Evolutionary conservation across 2,113 vertebrate genomes (phyloP).

Genomic region (Columbina picui): DNA sequence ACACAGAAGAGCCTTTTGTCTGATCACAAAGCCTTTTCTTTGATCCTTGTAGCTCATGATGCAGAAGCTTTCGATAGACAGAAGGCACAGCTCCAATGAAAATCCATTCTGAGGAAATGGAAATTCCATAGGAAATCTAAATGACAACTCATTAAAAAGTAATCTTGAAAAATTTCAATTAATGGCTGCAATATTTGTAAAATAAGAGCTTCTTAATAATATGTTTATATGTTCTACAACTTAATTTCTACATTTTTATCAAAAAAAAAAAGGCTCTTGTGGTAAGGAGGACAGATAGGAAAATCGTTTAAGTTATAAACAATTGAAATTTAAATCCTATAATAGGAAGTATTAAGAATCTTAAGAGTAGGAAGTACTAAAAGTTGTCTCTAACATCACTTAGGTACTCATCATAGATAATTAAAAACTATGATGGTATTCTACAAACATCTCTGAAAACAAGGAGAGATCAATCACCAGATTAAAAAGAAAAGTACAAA

Average conservation of each 20-base stretch:
- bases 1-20: background rate
- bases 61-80: background rate
- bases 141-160: background rate
- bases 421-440: accelerated
- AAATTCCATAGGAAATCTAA: background rate
- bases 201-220: background rate
- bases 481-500: background rate
- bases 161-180: background rate
- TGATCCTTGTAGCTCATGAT: background rate
- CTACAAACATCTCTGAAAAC: background rate
- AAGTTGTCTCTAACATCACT: background rate
- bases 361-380: background rate
- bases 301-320: background rate
- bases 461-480: accelerated
- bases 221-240: background rate
- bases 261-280: background rate
- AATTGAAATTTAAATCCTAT: background rate
- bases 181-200: background rate
- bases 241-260: background rate
- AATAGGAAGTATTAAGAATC: background rate
- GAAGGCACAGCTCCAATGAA: background rate
- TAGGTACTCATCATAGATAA: background rate
- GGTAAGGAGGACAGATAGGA: accelerated
- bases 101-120: background rate
- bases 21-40: background rate